Base-by-base conservation (phyloP, 1,140 invertebrate genomes). In the Pentalonia nigronervosa region DNA sequence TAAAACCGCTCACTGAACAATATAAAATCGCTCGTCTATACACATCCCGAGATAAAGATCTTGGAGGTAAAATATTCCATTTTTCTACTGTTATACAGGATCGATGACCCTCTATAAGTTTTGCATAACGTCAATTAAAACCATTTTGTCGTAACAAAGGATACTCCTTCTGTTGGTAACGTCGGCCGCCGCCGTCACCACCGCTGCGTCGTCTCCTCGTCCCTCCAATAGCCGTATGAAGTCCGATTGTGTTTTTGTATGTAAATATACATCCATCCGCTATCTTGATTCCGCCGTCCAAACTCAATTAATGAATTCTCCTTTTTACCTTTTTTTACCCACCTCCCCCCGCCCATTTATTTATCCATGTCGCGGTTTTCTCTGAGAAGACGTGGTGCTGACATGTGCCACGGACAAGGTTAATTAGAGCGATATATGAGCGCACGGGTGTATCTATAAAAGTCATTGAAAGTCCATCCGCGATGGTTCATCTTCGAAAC, bases 51-150 rank as follows among this genome's bases (percentile, higher is more conserved):
- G 89, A 90, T 90, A 90, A 7, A 36, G 56, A 90, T 90, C 89
- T 41, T 67, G 17, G 45, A n/a, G 17, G 4, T 93, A 93, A 86
- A 86, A 93, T 83, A 93, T 93, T 93, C 76, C 91, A 84, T 93
- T 93, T 93, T 93, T 93, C 48, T 50, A 21, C 48, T 7, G 91
- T 86, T 87, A n/a, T 11, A 21, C 36, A 84, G 76, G 91, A 93
- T 93, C 91, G 91, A 93, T 86, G 91, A 93, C 91, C 91, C 47
- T 76, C n/a, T n/a, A 76, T n/a, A 48, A 48, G 90, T 93, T 93
- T 93, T 93, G 81, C 91, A 93, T 93, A 84, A 93, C 91, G 91
- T 93, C 91, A 93, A 93, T 93, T 93, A 93, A 93, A 93, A 93
- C 47, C 48, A 25, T 93, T 93, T 84, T 93, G 81, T 93, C 81